Conservation (phyloP, 2,797 vertebrate genomes). For the Phalloptychus januarius region DNA sequence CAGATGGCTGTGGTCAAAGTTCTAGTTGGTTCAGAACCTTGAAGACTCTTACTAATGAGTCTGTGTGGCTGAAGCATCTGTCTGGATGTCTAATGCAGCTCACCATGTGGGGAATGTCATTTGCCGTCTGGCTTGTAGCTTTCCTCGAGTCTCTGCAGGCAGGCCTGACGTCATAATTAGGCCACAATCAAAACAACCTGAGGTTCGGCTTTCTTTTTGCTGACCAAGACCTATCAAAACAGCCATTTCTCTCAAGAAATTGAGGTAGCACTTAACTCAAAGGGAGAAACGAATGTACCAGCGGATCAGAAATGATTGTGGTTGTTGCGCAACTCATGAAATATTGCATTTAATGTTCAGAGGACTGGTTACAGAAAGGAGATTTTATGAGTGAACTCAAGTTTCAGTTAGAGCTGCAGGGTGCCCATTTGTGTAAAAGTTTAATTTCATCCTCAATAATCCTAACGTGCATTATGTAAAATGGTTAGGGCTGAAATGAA, state of each 20-base stretch:
- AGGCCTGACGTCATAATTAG: conserved; percentile 59
- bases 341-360: conserved; percentile 7
- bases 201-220: conserved; percentile 27
- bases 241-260: conserved; percentile 1
- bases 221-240: conserved; percentile 34
- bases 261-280: neutral
- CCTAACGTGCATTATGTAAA: conserved; percentile 35
- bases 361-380: conserved; percentile 5
- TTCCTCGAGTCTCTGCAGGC: conserved; percentile 40
- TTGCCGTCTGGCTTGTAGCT: conserved; percentile 60
- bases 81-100: conserved; percentile 62
- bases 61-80: conserved; percentile 75
- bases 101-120: conserved; percentile 74
- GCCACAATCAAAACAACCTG: conserved; percentile 35
- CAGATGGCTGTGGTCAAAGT: conserved; percentile 74
- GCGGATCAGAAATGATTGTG: neutral
- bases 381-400: conserved; percentile 26
- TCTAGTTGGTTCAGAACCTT: conserved; percentile 62
- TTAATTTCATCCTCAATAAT: conserved; percentile 23
- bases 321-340: neutral
- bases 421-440: conserved; percentile 21
- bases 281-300: neutral
- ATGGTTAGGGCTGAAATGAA: conserved; percentile 22
- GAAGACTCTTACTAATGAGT: conserved; percentile 75
- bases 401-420: conserved; percentile 20